These are phyloP conservation scores for Geopemphigus sp. DNA, from an alignment of 1,140 invertebrate genomes.

Conservation along the genomic window DNA sequence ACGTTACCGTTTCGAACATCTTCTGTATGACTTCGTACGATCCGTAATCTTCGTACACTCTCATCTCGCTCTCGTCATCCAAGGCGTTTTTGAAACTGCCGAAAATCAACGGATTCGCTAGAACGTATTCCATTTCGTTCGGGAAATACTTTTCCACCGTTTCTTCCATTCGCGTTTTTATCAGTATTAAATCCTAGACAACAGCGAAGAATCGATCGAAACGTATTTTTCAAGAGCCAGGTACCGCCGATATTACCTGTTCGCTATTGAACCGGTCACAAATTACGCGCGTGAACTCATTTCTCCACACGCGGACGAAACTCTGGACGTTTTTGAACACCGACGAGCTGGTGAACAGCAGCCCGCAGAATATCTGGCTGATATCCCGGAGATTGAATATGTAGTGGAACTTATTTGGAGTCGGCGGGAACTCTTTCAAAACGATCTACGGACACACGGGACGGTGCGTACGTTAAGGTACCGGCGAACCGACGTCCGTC, in stretches of 20 bases:
- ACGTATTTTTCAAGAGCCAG: too few species aligned
- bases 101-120: constrained; percentile 79
- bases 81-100: constrained; percentile 83
- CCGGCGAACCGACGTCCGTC: too few species aligned
- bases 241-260: constrained; percentile 59
- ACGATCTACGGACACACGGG: constrained; percentile 60
- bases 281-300: constrained; percentile 81
- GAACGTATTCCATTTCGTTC: constrained; percentile 66
- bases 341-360: constrained; percentile 70
- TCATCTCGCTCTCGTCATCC: constrained; percentile 67
- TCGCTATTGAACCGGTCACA: constrained; percentile 78
- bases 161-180: neutral
- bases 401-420: constrained; percentile 90
- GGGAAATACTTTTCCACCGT: constrained; percentile 50
- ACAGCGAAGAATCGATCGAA: too few species aligned
- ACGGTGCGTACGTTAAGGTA: too few species aligned
- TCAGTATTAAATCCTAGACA: constrained; percentile 3
- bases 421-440: constrained; percentile 77
- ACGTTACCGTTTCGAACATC: constrained; percentile 75
- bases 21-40: constrained; percentile 82
- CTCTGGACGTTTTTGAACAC: constrained; percentile 64
- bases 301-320: constrained; percentile 83
- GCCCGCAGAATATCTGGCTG: constrained; percentile 74
- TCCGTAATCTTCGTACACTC: constrained; percentile 83
- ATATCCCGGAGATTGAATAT: constrained; percentile 90